phyloP scores from a whole-genome alignment of 2,797 vertebrate species.

The Catostomus latipinnis region DNA sequence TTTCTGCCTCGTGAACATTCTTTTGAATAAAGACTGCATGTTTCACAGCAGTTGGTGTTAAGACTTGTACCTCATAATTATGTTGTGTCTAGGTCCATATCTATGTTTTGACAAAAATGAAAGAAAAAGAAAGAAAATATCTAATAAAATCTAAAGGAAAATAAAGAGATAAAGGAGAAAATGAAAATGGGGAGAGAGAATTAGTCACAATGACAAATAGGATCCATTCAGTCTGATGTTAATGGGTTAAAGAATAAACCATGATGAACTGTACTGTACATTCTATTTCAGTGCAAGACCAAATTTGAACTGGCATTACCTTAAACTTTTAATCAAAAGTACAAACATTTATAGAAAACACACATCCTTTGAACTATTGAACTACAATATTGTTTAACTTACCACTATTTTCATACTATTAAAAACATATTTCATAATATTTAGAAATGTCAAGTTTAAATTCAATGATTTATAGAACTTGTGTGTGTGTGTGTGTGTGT shows the following conservation, averaged over 20 bases:
- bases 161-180: not conserved
- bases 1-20: conserved; percentile 22
- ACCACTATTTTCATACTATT: conserved; percentile 28
- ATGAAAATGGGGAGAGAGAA: conserved; percentile 25
- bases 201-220: conserved; percentile 17
- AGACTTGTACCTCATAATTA: conserved; percentile 63
- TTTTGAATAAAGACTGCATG: conserved; percentile 16
- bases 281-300: conserved; percentile 32
- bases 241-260: conserved; percentile 24
- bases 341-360: conserved; percentile 30
- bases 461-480: conserved; percentile 17
- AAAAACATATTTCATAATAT: conserved; percentile 32
- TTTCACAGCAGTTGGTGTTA: conserved; percentile 66
- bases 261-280: conserved; percentile 20
- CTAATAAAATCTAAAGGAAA: not conserved
- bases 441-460: conserved; percentile 17
- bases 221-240: conserved; percentile 5
- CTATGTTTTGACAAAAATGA: no score
- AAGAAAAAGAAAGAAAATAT: no score
- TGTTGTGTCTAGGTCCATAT: conserved; percentile 59
- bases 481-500: not conserved
- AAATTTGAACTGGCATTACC: conserved; percentile 42
- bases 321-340: conserved; percentile 39
- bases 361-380: conserved; percentile 28
- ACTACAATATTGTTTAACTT: conserved; percentile 29